These are phyloP conservation scores for Rhodeus uyekii DNA, from an alignment of 2,797 vertebrate species.

Conservation along the genomic window DNA sequence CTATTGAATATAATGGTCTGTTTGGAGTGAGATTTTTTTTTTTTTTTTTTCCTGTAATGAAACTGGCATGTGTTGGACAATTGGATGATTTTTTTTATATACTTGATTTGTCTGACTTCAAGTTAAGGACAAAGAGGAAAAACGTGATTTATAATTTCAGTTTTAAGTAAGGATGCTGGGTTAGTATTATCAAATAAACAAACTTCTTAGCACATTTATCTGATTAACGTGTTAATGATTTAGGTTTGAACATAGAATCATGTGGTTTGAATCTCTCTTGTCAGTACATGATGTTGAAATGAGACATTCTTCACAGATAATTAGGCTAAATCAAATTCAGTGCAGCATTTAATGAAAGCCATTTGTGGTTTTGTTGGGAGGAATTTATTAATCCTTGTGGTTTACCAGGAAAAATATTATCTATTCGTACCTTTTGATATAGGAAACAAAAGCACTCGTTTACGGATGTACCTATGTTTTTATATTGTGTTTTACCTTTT, in stretches of 20 bases:
- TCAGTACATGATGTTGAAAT: background rate
- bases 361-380: background rate
- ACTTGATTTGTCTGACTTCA: slow-evolving; percentile 22
- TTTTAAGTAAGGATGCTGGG: background rate
- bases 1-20: slow-evolving; percentile 37
- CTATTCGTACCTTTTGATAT: background rate
- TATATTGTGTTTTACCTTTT: background rate
- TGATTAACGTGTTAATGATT: background rate
- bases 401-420: background rate
- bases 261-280: background rate
- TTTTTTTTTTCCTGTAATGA: slow-evolving; percentile 34
- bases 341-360: background rate
- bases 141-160: background rate
- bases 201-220: background rate
- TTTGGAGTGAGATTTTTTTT: slow-evolving; percentile 31
- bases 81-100: slow-evolving; percentile 12
- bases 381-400: background rate
- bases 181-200: background rate
- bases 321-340: background rate
- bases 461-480: background rate
- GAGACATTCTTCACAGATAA: background rate
- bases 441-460: background rate
- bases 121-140: slow-evolving; percentile 13
- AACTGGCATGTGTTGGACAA: slow-evolving; percentile 31
- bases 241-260: background rate